Evolutionary conservation across 2,797 vertebrate species (phyloP).

Genomic region (Poecilia velifera): DNA sequence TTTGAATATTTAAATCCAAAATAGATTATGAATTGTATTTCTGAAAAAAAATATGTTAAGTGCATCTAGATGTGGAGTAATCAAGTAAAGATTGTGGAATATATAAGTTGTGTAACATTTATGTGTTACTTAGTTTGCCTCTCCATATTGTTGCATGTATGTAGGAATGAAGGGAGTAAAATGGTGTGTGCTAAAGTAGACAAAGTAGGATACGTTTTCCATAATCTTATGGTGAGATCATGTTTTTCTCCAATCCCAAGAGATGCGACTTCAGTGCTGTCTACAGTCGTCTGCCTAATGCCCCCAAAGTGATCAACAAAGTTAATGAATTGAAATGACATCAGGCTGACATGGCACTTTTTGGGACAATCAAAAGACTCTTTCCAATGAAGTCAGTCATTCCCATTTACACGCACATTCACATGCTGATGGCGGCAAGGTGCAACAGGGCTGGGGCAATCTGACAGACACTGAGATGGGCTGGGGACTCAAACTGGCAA

Average conservation of each 20-base stretch:
- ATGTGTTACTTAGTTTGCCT: not conserved
- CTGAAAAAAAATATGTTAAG: too few species aligned
- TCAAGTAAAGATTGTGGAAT: not conserved
- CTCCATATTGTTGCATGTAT: not conserved
- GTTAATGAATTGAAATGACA: not conserved
- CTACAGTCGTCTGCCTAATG: not conserved
- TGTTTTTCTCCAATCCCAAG: not conserved
- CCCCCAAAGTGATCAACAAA: not conserved
- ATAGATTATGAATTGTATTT: not conserved
- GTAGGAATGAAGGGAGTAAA: not conserved
- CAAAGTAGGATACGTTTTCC: not conserved
- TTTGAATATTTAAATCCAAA: not conserved
- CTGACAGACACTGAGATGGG: too few species aligned
- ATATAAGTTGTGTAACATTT: not conserved
- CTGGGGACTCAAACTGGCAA: too few species aligned
- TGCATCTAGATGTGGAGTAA: not conserved
- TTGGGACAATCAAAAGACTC: too few species aligned
- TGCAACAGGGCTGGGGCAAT: too few species aligned
- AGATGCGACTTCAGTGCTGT: not conserved
- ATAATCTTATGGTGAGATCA: not conserved
- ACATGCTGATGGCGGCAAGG: too few species aligned
- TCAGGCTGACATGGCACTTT: too few species aligned
- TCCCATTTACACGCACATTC: too few species aligned
- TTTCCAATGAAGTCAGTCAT: too few species aligned
- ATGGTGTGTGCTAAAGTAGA: not conserved